These are phyloP conservation scores for Drosophila baimaii DNA, from an alignment of 1,140 invertebrate genomes.

Conservation along the genomic window DNA sequence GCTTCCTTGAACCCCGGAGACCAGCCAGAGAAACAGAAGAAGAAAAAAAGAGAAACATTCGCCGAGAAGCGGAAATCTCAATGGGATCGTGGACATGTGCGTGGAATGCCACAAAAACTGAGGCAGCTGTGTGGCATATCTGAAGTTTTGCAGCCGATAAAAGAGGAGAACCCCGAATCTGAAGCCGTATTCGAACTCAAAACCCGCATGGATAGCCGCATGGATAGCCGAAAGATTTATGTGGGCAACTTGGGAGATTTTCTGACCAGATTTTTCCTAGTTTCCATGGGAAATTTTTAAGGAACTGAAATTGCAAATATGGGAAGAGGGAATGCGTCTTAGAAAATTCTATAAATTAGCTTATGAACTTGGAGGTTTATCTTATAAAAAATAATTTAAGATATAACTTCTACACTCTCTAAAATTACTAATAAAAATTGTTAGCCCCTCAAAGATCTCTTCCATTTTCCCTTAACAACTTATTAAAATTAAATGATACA, in stretches of 20 bases:
- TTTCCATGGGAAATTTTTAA: slow-evolving; percentile 17
- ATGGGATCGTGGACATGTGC: slow-evolving; percentile 69
- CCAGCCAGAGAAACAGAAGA: slow-evolving; percentile 53
- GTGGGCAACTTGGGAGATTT: slow-evolving; percentile 30
- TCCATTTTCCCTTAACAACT: neutral
- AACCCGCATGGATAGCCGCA: slow-evolving; percentile 38
- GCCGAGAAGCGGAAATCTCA: slow-evolving; percentile 33
- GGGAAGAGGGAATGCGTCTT: neutral
- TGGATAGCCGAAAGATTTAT: slow-evolving; percentile 37
- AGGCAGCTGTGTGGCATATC: slow-evolving; percentile 67
- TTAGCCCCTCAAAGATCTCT: neutral
- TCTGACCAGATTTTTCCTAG: slow-evolving; percentile 10
- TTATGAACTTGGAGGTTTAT: neutral
- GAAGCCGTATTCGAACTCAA: neutral
- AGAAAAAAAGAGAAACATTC: slow-evolving; percentile 22
- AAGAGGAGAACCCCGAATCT: slow-evolving; percentile 16
- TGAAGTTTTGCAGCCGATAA: slow-evolving; percentile 52
- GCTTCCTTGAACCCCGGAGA: slow-evolving; percentile 18
- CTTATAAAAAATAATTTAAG: neutral
- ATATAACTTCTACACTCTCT: neutral
- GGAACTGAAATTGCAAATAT: neutral
- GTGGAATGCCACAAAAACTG: slow-evolving; percentile 67
- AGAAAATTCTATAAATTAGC: neutral
- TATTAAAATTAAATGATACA: slow-evolving; percentile 17
- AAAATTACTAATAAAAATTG: no score